Evolutionary conservation across 1,140 invertebrate species (phyloP).

Genomic region (Caenorhabditis inopinata): DNA sequence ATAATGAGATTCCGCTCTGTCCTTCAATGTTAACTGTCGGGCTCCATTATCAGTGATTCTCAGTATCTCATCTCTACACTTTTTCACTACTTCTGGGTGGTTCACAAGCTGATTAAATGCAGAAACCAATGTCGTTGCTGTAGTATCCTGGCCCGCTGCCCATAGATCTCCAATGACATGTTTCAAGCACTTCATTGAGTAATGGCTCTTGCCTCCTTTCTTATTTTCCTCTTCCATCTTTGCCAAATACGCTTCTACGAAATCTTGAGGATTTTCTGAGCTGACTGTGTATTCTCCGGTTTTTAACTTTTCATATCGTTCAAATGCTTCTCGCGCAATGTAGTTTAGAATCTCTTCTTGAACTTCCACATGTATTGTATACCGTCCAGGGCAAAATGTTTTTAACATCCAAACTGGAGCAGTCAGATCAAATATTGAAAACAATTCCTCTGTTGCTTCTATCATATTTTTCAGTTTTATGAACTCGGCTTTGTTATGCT

Average conservation of each 20-base stretch:
- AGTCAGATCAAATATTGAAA: neutral
- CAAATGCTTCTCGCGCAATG: neutral
- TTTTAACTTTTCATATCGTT: neutral
- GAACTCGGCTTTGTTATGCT: conserved; percentile 14
- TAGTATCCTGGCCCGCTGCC: conserved; percentile 52
- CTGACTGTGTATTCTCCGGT: neutral
- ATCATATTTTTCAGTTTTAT: conserved; percentile 1
- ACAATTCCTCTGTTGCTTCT: neutral
- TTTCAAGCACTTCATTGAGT: conserved; percentile 6
- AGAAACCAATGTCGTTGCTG: conserved; percentile 47
- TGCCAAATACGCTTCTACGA: no score
- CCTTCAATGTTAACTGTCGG: neutral
- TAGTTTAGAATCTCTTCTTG: neutral
- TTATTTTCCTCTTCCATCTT: neutral
- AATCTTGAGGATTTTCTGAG: neutral
- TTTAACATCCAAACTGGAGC: neutral
- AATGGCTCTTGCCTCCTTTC: neutral
- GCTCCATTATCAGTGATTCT: neutral
- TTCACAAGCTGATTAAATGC: conserved; percentile 50
- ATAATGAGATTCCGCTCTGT: conserved; percentile 18
- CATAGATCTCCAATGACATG: neutral
- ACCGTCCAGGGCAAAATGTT: neutral
- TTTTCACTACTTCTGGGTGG: conserved; percentile 50
- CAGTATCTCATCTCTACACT: conserved; percentile 1
- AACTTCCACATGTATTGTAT: neutral